These are phyloP conservation scores for Lathronympha strigana DNA, from an alignment of 2,888 invertebrate species.

Conservation along the genomic window DNA sequence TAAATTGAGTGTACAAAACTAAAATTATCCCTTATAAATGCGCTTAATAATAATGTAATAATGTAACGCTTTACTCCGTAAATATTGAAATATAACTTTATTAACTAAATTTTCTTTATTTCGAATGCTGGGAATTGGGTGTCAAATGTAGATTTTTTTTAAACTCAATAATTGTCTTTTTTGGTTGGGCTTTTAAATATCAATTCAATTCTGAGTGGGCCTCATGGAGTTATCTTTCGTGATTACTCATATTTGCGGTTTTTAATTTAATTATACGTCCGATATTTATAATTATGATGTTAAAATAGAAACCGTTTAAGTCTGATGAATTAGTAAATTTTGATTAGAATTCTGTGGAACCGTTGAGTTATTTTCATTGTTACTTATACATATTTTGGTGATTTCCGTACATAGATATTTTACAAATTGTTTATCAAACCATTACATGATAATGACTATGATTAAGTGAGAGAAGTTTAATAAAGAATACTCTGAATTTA, in stretches of 20 bases:
- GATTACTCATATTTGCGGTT: constrained; percentile 7
- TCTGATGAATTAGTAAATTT: not conserved
- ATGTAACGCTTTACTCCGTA: no score
- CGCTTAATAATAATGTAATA: no score
- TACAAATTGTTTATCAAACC: not conserved
- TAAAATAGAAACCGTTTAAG: not conserved
- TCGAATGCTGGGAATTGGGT: no score
- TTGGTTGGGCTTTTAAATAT: not conserved
- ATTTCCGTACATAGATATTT: not conserved
- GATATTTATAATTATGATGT: not conserved
- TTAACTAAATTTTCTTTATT: no score
- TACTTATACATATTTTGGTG: not conserved
- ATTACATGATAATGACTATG: no score
- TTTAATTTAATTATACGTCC: constrained; percentile 3
- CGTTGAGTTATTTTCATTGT: not conserved
- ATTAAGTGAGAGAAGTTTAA: no score
- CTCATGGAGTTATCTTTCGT: not conserved
- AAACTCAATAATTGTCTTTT: not conserved
- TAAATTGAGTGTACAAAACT: no score
- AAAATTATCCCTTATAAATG: no score
- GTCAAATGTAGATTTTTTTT: no score
- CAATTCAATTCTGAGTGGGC: not conserved
- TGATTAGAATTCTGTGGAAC: not conserved
- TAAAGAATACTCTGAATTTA: no score
- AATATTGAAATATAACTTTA: no score